Evolutionary conservation across 2,888 invertebrate species (phyloP).

Genomic region (Oscheius sp.): DNA sequence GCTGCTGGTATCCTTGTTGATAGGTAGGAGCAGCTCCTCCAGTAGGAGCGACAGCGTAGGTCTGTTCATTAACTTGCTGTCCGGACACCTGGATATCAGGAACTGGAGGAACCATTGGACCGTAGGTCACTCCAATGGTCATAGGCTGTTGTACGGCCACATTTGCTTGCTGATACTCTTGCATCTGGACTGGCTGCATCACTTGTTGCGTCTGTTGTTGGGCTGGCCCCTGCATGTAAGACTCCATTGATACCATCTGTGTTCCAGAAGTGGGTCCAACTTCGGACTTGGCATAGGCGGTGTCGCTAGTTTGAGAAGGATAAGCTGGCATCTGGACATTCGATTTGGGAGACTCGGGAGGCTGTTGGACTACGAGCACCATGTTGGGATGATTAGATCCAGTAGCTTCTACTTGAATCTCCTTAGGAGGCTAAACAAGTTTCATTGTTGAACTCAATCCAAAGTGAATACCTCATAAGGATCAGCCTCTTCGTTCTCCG

Average conservation of each 20-base stretch:
- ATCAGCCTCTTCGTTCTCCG: conserved; percentile 6
- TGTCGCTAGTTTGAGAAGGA: neutral
- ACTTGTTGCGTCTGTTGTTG: conserved; percentile 14
- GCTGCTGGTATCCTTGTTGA: neutral
- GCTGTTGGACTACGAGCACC: conserved; percentile 23
- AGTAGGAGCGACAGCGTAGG: neutral
- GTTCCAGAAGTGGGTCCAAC: conserved; percentile 7
- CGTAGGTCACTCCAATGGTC: conserved; percentile 8
- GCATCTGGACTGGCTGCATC: neutral
- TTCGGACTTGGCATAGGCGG: neutral
- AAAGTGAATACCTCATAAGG: conserved; percentile 3
- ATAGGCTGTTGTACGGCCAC: neutral
- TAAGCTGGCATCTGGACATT: conserved; percentile 11
- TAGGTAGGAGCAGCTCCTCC: neutral
- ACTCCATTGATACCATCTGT: neutral
- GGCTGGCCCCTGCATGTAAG: neutral
- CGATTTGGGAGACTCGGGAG: neutral
- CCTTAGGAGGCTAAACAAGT: neutral
- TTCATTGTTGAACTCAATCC: too few species aligned
- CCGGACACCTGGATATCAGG: conserved; percentile 10
- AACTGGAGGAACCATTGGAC: conserved; percentile 19
- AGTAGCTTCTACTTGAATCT: conserved; percentile 19
- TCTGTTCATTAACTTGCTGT: neutral
- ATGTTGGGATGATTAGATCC: conserved; percentile 1
- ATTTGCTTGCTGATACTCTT: conserved; percentile 1